Evolutionary conservation across 2,888 invertebrate species (phyloP).

Genomic region (Tillus elongatus): DNA sequence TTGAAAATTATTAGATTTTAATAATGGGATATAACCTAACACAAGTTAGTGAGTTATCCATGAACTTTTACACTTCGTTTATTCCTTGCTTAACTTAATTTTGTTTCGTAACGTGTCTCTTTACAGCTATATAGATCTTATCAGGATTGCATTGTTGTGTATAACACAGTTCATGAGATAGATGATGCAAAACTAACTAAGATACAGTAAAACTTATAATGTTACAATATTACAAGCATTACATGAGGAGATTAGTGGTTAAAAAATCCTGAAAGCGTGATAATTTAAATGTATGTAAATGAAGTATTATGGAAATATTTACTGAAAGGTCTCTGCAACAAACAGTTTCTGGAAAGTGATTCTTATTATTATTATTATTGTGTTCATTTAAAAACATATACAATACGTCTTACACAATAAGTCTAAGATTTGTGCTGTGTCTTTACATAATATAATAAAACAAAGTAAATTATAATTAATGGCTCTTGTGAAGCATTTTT

Average conservation of each 20-base stretch:
- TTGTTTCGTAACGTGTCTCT: background rate
- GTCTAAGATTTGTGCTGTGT: too few species aligned
- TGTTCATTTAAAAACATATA: too few species aligned
- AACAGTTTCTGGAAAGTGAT: too few species aligned
- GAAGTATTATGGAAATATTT: too few species aligned
- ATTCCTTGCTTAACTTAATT: background rate
- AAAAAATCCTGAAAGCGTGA: constrained; percentile 1
- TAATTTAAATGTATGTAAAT: too few species aligned
- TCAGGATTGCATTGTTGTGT: background rate
- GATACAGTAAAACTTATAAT: background rate
- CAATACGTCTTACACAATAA: too few species aligned
- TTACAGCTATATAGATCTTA: constrained; percentile 1
- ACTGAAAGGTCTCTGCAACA: too few species aligned
- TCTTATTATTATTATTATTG: too few species aligned
- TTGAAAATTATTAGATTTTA: constrained; percentile 1
- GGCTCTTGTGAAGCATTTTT: too few species aligned
- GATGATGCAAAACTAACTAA: background rate
- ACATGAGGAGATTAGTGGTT: constrained; percentile 2
- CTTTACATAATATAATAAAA: too few species aligned
- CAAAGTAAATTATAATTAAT: too few species aligned
- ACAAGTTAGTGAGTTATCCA: constrained; percentile 3
- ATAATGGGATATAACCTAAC: constrained; percentile 3
- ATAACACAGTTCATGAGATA: background rate
- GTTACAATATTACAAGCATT: background rate
- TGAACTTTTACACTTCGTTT: constrained; percentile 3